A percentile compares a stretch with the other conserved stretches of the same genome.
Conservation (phyloP, 2,797 vertebrate genomes). For the Chelmon rostratus region DNA sequence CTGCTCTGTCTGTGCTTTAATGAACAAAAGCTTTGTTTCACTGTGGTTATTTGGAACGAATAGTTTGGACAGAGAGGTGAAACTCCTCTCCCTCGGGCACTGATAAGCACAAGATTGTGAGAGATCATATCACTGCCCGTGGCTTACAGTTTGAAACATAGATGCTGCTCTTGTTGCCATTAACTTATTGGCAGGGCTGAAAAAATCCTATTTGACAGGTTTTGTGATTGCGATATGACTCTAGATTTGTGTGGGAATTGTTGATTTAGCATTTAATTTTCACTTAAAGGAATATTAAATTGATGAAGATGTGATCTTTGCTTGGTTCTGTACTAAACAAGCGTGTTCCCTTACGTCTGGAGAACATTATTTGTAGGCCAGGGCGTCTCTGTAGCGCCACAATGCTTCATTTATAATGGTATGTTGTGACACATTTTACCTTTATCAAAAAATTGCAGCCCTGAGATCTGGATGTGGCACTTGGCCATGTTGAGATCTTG, state of each 20-base stretch:
- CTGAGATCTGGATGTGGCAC: background rate
- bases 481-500: background rate
- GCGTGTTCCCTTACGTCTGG: too few relatives aligned
- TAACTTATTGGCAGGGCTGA: conserved; percentile 15
- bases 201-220: background rate
- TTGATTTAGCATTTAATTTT: background rate
- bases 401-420: too few relatives aligned
- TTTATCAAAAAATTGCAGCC: background rate
- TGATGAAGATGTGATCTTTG: background rate
- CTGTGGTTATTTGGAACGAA: conserved; percentile 50
- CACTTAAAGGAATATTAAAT: background rate
- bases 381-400: background rate
- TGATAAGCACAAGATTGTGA: conserved; percentile 59
- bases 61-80: conserved; percentile 68
- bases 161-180: conserved; percentile 57
- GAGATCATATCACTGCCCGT: conserved; percentile 64
- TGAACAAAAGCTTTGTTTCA: conserved; percentile 70
- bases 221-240: too few relatives aligned
- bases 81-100: conserved; percentile 61
- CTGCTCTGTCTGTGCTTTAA: conserved; percentile 48
- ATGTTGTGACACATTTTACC: background rate
- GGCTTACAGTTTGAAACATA: conserved; percentile 44
- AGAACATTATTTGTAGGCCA: background rate
- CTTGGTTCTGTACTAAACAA: too few relatives aligned
- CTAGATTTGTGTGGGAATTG: too few relatives aligned